phyloP scores from a whole-genome alignment of 2,888 invertebrate genomes.

The Mythimna ferrago region DNA sequence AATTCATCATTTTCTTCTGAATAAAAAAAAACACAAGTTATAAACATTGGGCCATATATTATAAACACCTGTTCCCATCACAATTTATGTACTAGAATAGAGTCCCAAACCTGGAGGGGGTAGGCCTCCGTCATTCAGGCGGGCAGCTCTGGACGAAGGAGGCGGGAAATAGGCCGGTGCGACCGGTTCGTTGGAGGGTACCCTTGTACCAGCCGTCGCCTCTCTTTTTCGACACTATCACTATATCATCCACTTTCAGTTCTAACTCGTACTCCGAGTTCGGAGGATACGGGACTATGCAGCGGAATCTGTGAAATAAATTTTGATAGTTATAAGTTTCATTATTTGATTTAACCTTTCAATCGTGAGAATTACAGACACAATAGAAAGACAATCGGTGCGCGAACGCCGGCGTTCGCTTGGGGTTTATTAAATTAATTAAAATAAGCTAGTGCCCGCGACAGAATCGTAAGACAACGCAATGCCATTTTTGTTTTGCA shows the following conservation, averaged over 20 bases:
- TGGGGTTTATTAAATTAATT: no score
- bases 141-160: conserved; percentile 95
- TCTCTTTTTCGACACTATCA: conserved; percentile 97
- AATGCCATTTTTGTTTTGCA: no score
- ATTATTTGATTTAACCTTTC: background rate
- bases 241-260: conserved; percentile 96
- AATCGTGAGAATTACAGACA: no score
- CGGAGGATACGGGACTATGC: conserved; percentile 98
- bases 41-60: conserved; percentile 51
- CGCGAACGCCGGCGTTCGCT: no score
- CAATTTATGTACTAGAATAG: conserved; percentile 64
- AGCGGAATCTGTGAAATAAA: conserved; percentile 93
- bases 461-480: no score
- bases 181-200: conserved; percentile 96
- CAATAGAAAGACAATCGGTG: no score
- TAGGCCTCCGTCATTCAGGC: conserved; percentile 75
- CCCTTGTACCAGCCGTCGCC: conserved; percentile 99
- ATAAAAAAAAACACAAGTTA: conserved; percentile 20
- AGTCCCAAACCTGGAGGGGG: conserved; percentile 68
- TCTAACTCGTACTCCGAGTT: conserved; percentile 98
- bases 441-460: no score
- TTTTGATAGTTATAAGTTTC: background rate
- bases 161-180: conserved; percentile 98
- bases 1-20: background rate
- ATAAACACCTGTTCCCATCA: conserved; percentile 57